Percentiles rank a stretch among this genome's conserved stretches.
phyloP scores from a whole-genome alignment of 2,888 invertebrate genomes.

The Serripes groenlandicus region DNA sequence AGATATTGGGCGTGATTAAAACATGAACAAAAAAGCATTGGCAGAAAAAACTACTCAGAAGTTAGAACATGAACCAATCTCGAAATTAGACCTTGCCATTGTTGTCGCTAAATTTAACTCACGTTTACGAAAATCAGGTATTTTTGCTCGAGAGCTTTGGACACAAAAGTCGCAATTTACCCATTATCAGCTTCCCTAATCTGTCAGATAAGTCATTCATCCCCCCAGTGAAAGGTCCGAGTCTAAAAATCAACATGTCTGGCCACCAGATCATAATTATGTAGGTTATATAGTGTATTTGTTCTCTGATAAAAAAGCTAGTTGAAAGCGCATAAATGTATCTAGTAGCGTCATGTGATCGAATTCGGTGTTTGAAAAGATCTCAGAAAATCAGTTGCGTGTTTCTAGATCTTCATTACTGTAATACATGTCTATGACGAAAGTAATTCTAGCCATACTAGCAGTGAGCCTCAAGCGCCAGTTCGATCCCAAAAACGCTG shows the following conservation, averaged over 20 bases:
- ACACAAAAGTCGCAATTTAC: slow-evolving; percentile 69
- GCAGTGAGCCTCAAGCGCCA: no score
- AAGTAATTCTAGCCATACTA: no score
- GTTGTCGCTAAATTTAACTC: slow-evolving; percentile 23
- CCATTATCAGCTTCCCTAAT: slow-evolving; percentile 26
- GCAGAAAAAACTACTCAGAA: slow-evolving; percentile 72
- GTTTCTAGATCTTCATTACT: no score
- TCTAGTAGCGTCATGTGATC: slow-evolving; percentile 25
- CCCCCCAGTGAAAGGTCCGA: neutral
- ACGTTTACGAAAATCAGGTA: slow-evolving; percentile 57
- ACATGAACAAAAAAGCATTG: slow-evolving; percentile 64
- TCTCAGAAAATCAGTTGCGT: slow-evolving; percentile 20
- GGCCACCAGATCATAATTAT: no score
- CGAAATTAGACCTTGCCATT: slow-evolving; percentile 10
- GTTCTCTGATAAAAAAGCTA: slow-evolving; percentile 10
- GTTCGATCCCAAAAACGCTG: no score
- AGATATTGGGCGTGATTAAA: slow-evolving; percentile 25
- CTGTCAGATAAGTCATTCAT: slow-evolving; percentile 21
- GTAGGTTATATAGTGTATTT: slow-evolving; percentile 28
- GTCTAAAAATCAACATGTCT: no score
- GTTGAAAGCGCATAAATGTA: slow-evolving; percentile 11
- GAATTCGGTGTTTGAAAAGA: slow-evolving; percentile 32
- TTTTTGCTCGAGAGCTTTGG: slow-evolving; percentile 67
- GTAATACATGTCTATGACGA: no score
- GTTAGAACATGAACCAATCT: slow-evolving; percentile 59